These are phyloP conservation scores for Motacilla tschutschensis DNA, from an alignment of 2,113 vertebrate genomes.

Conservation along the genomic window DNA sequence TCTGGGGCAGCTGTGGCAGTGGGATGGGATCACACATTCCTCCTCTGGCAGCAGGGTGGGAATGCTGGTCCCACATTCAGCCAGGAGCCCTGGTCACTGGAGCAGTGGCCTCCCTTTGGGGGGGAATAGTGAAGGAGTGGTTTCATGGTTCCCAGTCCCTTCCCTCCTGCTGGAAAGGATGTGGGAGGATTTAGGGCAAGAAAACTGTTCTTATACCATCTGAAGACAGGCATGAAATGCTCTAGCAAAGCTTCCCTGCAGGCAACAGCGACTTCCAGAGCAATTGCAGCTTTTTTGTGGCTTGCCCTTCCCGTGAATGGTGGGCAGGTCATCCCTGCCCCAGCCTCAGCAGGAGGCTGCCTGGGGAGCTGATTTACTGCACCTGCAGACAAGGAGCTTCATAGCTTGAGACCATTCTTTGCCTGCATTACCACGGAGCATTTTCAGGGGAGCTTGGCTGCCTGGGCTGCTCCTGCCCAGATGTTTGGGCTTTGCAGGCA, in stretches of 20 bases:
- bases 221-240: constrained; percentile 37
- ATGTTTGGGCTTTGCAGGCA: constrained; percentile 8
- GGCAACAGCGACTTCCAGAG: constrained; percentile 7
- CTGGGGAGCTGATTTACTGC: background rate
- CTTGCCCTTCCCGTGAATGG: background rate
- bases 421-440: background rate
- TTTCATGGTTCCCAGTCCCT: fast-evolving
- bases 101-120: background rate
- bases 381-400: background rate
- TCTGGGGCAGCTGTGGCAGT: background rate
- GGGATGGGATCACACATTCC: background rate
- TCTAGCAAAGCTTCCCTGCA: constrained; percentile 35
- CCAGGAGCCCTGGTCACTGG: background rate
- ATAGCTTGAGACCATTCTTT: background rate
- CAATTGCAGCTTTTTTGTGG: background rate
- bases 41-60: background rate
- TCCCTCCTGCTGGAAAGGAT: background rate
- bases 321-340: background rate
- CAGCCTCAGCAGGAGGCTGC: fast-evolving
- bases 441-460: background rate
- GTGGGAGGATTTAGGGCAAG: constrained; percentile 31
- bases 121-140: background rate
- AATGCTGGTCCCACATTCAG: background rate
- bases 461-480: background rate
- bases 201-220: background rate